A percentile compares a stretch with the other conserved stretches of the same genome.
These are phyloP conservation scores for Leucophenga varia DNA, from an alignment of 1,140 invertebrate species.

Conservation along the genomic window DNA sequence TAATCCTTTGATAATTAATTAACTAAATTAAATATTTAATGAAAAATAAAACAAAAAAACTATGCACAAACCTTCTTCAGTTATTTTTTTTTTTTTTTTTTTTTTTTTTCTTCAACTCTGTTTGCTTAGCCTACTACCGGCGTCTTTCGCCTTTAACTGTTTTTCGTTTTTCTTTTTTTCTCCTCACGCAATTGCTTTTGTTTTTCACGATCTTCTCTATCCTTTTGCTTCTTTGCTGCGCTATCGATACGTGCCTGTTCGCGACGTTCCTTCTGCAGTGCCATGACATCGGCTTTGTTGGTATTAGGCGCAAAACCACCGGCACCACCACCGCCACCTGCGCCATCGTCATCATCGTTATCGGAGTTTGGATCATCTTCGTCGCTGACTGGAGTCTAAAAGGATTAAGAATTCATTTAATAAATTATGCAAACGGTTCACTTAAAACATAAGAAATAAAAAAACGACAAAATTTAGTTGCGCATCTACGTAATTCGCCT, in stretches of 20 bases:
- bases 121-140: no score
- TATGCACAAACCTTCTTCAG: no score
- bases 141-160: constrained; percentile 82
- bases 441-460: no score
- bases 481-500: no score
- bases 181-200: constrained; percentile 83
- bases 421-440: no score
- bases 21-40: no score
- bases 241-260: constrained; percentile 77
- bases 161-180: constrained; percentile 85
- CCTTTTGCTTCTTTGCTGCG: constrained; percentile 82
- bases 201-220: constrained; percentile 80
- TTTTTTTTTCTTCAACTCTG: no score
- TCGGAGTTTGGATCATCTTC: constrained; percentile 52
- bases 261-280: constrained; percentile 73
- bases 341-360: constrained; percentile 53
- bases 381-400: constrained; percentile 39
- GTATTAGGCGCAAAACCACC: constrained; percentile 66
- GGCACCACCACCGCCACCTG: constrained; percentile 58
- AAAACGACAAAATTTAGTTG: no score
- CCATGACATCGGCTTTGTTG: constrained; percentile 72
- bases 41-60: no score
- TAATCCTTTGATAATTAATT: no score
- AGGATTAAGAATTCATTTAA: no score
- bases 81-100: no score